Evolutionary conservation across 2,797 vertebrate genomes (phyloP).

Genomic region (Sandelia bainsii): DNA sequence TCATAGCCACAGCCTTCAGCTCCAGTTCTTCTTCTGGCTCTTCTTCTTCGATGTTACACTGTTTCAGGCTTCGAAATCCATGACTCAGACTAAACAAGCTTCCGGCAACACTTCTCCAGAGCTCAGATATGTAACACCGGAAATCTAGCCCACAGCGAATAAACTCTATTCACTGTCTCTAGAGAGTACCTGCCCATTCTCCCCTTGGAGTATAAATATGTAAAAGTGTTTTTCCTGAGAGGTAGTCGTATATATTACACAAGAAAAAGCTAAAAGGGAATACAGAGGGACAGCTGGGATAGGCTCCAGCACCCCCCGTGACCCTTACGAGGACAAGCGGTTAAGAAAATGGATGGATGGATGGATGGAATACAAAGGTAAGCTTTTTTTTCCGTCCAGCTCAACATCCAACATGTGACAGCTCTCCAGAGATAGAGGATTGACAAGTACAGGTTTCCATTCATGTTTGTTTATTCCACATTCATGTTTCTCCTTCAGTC

Average conservation of each 20-base stretch:
- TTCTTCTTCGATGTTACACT: not conserved
- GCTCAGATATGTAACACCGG: constrained; percentile 6
- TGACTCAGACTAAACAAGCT: constrained; percentile 24
- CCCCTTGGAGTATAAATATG: constrained; percentile 9
- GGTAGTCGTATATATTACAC: constrained; percentile 30
- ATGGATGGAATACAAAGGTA: too few relatives aligned
- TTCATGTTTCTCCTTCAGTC: not conserved
- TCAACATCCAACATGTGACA: not conserved
- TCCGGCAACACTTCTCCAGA: not conserved
- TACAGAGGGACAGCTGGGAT: too few relatives aligned
- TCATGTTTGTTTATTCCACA: not conserved
- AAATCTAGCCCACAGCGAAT: constrained; percentile 34
- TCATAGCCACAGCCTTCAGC: constrained; percentile 27
- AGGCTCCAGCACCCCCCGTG: too few relatives aligned
- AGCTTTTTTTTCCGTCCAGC: constrained; percentile 8
- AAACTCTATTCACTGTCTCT: not conserved
- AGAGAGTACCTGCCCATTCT: constrained; percentile 22
- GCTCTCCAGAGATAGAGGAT: constrained; percentile 23
- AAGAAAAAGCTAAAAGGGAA: constrained; percentile 31
- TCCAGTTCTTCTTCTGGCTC: not conserved
- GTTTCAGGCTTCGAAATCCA: constrained; percentile 23
- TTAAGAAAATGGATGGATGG: too few relatives aligned
- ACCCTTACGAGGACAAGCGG: too few relatives aligned
- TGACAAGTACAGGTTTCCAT: constrained; percentile 17
- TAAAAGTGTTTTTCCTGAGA: constrained; percentile 16